Conservation (phyloP, 2,797 vertebrate species). For the Sternarchorhynchus goeldii region DNA sequence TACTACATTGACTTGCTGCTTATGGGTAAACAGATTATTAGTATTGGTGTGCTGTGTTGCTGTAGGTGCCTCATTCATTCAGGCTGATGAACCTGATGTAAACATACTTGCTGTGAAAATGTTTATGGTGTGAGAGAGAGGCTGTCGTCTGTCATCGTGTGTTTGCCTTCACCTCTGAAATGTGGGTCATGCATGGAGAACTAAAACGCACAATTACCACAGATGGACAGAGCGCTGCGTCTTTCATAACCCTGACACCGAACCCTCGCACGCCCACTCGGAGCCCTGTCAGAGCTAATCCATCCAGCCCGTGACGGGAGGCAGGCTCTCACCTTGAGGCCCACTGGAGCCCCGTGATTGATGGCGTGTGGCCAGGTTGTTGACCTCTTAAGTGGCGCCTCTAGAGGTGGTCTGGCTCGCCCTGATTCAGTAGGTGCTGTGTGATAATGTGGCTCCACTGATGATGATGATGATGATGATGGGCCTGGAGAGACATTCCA, state of each 20-base stretch:
- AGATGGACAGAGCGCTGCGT: conserved; percentile 22
- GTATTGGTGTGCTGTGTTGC: no score
- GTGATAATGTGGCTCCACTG: conserved; percentile 42
- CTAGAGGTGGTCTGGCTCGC: conserved; percentile 59
- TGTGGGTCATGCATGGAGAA: background rate
- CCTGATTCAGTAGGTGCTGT: conserved; percentile 48
- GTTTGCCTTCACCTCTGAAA: background rate
- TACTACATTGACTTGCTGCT: no score
- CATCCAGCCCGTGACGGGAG: conserved; percentile 59
- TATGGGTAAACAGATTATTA: no score
- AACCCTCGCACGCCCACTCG: conserved; percentile 42
- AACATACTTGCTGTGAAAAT: background rate
- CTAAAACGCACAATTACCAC: conserved; percentile 34
- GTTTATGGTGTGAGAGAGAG: background rate
- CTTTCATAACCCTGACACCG: conserved; percentile 29
- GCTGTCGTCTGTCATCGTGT: background rate
- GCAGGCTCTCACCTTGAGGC: conserved; percentile 73
- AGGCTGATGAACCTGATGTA: background rate
- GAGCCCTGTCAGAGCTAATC: conserved; percentile 65
- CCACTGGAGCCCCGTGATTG: conserved; percentile 68
- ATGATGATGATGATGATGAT: conserved; percentile 6
- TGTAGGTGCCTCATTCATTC: background rate
- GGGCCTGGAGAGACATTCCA: conserved; percentile 39
- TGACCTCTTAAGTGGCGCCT: conserved; percentile 68
- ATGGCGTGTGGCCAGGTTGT: conserved; percentile 68